Evolutionary conservation across 1,140 invertebrate genomes (phyloP).

Genomic region (Camponotus vicinus): DNA sequence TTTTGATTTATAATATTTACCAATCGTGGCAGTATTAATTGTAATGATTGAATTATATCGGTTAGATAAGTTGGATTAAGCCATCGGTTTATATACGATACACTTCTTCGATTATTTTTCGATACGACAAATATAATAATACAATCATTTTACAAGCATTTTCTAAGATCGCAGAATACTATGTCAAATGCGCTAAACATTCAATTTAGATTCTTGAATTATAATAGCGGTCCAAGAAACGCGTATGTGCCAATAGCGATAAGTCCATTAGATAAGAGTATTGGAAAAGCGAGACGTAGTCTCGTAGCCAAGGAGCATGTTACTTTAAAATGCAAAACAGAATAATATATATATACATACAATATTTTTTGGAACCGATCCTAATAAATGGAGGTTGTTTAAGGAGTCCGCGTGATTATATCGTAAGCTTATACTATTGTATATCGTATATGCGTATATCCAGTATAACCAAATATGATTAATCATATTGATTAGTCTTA

Average conservation of each 20-base stretch:
- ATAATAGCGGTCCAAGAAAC: constrained; percentile 79
- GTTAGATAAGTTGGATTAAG: constrained; percentile 36
- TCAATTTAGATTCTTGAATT: constrained; percentile 54
- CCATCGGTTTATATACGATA: not conserved
- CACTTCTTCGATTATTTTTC: constrained; percentile 1
- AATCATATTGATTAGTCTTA: too few species aligned
- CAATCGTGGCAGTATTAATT: constrained; percentile 28
- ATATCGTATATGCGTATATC: constrained; percentile 14
- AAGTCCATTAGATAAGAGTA: constrained; percentile 75
- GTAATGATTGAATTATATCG: constrained; percentile 9
- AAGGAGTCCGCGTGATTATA: constrained; percentile 43
- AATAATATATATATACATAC: constrained; percentile 71
- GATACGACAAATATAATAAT: not conserved
- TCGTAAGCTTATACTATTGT: constrained; percentile 47
- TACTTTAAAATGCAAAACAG: constrained; percentile 57
- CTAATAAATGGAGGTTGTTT: constrained; percentile 44
- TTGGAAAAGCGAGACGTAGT: constrained; percentile 41
- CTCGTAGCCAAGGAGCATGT: constrained; percentile 62
- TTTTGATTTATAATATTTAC: constrained; percentile 22
- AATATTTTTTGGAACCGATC: constrained; percentile 83
- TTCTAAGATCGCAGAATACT: constrained; percentile 24
- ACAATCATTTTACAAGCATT: not conserved
- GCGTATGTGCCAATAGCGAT: constrained; percentile 83
- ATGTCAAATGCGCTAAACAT: not conserved
- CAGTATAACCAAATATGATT: not conserved